Percentiles rank a stretch among this genome's conserved stretches.
Evolutionary conservation across 2,797 vertebrate species (phyloP).

Genomic region (Loriculus beryllinus): DNA sequence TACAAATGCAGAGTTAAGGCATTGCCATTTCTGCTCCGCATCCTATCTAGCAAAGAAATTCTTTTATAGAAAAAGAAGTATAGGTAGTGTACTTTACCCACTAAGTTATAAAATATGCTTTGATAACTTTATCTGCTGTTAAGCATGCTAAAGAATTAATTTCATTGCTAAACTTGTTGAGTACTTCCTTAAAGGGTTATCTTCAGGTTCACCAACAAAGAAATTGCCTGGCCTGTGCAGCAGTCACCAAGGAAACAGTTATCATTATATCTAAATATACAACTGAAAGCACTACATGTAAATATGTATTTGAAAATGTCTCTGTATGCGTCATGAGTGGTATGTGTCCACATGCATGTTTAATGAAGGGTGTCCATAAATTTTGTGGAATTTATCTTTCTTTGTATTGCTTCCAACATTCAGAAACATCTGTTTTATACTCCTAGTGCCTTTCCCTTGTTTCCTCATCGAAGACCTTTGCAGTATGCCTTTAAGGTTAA

Average conservation of each 20-base stretch:
- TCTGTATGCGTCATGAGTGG: not conserved
- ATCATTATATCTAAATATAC: not conserved
- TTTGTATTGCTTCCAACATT: not conserved
- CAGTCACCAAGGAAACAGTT: not conserved
- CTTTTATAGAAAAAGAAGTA: not conserved
- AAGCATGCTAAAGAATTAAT: not conserved
- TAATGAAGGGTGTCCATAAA: rapidly evolving
- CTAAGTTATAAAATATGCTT: not conserved
- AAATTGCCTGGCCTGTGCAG: not conserved
- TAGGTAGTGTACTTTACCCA: not conserved
- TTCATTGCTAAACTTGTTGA: not conserved
- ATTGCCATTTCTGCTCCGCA: not conserved
- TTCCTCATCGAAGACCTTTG: not conserved
- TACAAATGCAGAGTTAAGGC: not conserved
- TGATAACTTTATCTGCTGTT: not conserved
- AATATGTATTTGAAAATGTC: not conserved
- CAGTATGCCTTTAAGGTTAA: not conserved
- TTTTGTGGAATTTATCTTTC: not conserved
- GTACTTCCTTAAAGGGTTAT: not conserved
- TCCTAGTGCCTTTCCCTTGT: not conserved
- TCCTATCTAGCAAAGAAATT: not conserved
- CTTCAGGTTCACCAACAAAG: not conserved
- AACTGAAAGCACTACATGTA: not conserved
- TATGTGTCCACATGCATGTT: rapidly evolving
- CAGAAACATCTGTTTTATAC: not conserved